Percentiles rank a stretch among this genome's conserved stretches.
phyloP scores from a whole-genome alignment of 2,113 vertebrate genomes.

The Chinchilla lanigera region DNA sequence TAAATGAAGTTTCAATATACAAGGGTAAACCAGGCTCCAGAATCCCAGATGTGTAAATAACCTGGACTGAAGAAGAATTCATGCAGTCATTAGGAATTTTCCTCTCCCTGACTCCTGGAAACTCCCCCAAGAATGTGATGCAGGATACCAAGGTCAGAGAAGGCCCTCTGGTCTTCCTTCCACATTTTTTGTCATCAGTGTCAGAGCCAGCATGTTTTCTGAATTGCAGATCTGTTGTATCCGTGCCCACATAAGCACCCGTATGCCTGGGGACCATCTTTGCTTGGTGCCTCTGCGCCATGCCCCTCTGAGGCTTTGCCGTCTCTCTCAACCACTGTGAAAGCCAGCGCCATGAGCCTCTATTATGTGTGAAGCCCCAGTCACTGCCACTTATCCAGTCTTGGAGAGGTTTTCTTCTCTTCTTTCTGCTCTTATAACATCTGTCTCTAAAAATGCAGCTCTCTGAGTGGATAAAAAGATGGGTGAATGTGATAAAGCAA shows the following conservation, averaged over 20 bases:
- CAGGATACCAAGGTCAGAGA: neutral
- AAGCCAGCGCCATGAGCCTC: neutral
- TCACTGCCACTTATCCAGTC: neutral
- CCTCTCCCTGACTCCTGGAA: neutral
- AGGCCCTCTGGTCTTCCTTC: neutral
- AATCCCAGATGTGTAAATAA: constrained; percentile 28
- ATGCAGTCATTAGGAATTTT: neutral
- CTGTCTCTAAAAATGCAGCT: constrained; percentile 21
- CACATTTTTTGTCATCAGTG: neutral
- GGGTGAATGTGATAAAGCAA: constrained; percentile 18
- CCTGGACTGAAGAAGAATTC: neutral
- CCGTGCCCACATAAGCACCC: neutral
- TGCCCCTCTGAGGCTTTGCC: neutral
- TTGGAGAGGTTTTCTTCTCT: neutral
- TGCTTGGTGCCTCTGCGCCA: neutral
- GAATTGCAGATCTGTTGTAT: neutral
- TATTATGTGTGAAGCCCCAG: neutral
- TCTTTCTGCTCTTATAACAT: neutral
- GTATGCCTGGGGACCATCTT: neutral
- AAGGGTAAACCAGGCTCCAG: neutral
- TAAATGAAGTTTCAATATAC: neutral
- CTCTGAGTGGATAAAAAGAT: neutral
- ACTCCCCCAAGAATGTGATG: neutral
- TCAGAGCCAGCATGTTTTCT: neutral
- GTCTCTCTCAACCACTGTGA: neutral